A percentile compares a stretch with the other conserved stretches of the same genome.
Conservation (phyloP, 2,888 invertebrate genomes). For the Mesopsocus fuscifrons region DNA sequence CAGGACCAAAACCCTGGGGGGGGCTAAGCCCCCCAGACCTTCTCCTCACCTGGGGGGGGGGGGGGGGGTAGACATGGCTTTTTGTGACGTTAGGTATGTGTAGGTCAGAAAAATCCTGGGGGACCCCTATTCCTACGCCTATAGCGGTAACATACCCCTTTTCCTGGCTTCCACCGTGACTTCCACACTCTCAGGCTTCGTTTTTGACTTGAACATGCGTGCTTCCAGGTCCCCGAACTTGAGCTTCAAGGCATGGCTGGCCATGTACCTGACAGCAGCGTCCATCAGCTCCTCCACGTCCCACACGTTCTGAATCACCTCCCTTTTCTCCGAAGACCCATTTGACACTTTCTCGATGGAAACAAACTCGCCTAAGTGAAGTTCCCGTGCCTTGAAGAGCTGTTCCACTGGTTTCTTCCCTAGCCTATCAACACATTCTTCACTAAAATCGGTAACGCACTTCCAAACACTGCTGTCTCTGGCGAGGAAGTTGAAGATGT, state of each 20-base stretch:
- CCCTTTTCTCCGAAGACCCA: not conserved
- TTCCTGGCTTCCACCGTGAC: not conserved
- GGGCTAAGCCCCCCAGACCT: no score
- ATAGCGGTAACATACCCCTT: not conserved
- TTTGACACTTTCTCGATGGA: not conserved
- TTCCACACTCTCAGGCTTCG: slow-evolving; percentile 1
- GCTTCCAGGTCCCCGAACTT: slow-evolving; percentile 1
- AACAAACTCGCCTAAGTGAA: not conserved
- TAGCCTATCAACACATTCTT: not conserved
- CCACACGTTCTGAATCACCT: not conserved
- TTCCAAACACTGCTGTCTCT: not conserved
- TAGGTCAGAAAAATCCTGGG: no score
- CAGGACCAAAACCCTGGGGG: no score
- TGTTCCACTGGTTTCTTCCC: not conserved
- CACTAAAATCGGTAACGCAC: not conserved
- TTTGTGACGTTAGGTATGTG: no score
- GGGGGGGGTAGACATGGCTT: no score
- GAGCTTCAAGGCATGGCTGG: slow-evolving; percentile 1
- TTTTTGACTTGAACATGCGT: slow-evolving; percentile 1
- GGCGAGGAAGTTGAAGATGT: not conserved
- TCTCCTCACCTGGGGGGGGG: no score
- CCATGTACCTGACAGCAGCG: not conserved
- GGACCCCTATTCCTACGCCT: no score
- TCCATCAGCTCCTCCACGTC: not conserved
- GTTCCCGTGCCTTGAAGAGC: not conserved